Evolutionary conservation across 2,113 vertebrate species (phyloP), one percentile per base, ranked within the genome.

Genomic region (Nettapus auritus): DNA sequence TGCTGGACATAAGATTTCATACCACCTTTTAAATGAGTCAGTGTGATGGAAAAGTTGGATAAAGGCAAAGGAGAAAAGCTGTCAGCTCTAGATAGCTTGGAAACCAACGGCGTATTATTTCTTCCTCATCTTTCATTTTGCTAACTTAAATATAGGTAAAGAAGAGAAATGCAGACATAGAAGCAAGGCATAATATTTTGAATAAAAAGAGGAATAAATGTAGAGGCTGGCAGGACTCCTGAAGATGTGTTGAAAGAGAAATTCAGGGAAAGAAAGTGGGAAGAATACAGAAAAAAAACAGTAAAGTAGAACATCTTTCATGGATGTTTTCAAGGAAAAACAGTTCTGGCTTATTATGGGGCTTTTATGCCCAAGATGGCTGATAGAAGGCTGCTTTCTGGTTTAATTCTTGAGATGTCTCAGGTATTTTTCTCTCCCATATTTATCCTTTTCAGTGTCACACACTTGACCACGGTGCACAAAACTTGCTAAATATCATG

Each of bases 31-130:
- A 98, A 75, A 81, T 96, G 97, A 96, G 85, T 98, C 77, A 98
- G 98, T 96, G 97, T 98, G 97, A 97, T 96, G 11, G 94, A 98
- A 33, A 98, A 98, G 74, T 92, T 98, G 88, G 97, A 98, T 90
- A 98, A 98, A 95, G 88, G 96, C 28, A 86, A 97, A 91, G 97
- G 97, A 52, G 94, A 98, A 46, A 98, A 98, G 91, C 98, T 97
- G 48, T 98, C 98, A 63, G 76, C 97, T 57, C 48, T 96, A 70
- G 98, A 97, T 94, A 88, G 81, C 59, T 81, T 93, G 53, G 91
- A 91, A 83, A 96, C 59, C 10, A 76, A 94, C 86, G 77, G 59
- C 92, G 29, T 29, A 69, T 42, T 75, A 82, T 89, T 66, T 86
- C 70, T 89, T 86, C 52, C 20, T 85, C 40, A 83, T 28, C 18